A percentile compares a stretch with the other conserved stretches of the same genome.
Evolutionary conservation across 1,140 invertebrate species (phyloP).

Genomic region (Lerema accius): DNA sequence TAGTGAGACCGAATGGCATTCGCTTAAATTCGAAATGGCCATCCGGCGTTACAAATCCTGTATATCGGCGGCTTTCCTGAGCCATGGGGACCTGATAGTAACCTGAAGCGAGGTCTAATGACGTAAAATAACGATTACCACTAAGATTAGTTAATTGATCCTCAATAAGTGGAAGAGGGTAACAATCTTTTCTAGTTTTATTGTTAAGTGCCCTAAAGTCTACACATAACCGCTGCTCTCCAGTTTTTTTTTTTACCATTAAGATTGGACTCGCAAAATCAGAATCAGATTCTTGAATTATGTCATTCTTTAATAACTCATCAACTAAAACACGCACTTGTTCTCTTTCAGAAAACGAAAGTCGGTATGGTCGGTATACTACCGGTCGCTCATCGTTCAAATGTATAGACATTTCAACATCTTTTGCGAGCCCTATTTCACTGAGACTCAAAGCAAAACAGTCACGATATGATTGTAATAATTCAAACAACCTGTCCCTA

Average conservation of each 20-base stretch:
- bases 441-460: slow-evolving; percentile 7
- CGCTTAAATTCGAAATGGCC: not conserved
- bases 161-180: slow-evolving; percentile 17
- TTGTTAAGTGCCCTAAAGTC: slow-evolving; percentile 24
- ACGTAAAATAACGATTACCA: slow-evolving; percentile 5
- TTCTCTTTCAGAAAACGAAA: slow-evolving; percentile 5
- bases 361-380: slow-evolving; percentile 10
- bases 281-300: not conserved
- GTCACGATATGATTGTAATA: not conserved
- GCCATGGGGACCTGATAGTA: slow-evolving; percentile 14
- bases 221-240: slow-evolving; percentile 20
- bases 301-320: slow-evolving; percentile 1
- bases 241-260: slow-evolving; percentile 19
- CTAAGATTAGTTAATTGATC: slow-evolving; percentile 13
- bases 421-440: not conserved
- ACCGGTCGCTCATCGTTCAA: slow-evolving; percentile 10
- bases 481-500: not conserved
- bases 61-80: not conserved
- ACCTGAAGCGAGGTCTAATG: slow-evolving; percentile 18
- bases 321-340: not conserved
- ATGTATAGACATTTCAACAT: not conserved
- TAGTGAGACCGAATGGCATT: not conserved
- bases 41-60: not conserved
- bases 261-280: slow-evolving; percentile 3
- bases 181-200: slow-evolving; percentile 17